phyloP scores from a whole-genome alignment of 37 sponge, comb jelly and placozoan species.

The Beroe forskalii region DNA sequence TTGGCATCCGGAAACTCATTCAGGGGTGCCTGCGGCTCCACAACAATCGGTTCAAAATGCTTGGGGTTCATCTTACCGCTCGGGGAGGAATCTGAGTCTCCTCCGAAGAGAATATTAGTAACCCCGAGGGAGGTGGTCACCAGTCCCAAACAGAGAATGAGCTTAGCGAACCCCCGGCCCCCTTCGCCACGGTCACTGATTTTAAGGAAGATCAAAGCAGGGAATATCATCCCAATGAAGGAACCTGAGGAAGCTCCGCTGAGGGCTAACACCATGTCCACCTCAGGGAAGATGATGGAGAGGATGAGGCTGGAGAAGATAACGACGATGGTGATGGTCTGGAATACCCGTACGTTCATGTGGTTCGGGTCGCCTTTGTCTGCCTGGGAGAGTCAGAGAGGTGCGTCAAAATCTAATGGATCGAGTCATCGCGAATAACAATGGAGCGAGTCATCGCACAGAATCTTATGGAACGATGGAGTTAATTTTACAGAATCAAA shows the following conservation, averaged over 20 bases:
- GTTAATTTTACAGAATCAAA: too few species aligned
- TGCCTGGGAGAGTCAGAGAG: background rate
- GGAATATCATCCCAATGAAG: slow-evolving; percentile 77
- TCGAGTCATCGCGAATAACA: too few species aligned
- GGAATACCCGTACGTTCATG: background rate
- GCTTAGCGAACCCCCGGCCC: slow-evolving; percentile 15
- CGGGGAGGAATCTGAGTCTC: background rate
- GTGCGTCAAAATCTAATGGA: too few species aligned
- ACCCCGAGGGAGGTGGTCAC: slow-evolving; percentile 20
- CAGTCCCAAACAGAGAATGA: slow-evolving; percentile 7
- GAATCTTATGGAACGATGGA: too few species aligned
- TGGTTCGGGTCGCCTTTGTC: slow-evolving; percentile 47
- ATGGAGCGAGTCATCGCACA: too few species aligned
- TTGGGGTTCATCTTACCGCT: background rate
- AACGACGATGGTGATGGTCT: background rate
- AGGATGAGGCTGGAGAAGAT: background rate
- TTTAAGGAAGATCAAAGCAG: slow-evolving; percentile 72
- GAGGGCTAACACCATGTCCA: slow-evolving; percentile 36
- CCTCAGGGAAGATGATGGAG: slow-evolving; percentile 50
- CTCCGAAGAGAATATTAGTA: background rate
- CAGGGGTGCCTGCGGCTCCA: background rate
- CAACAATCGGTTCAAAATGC: background rate
- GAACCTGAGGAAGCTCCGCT: slow-evolving; percentile 72
- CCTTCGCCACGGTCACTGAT: slow-evolving; percentile 59
- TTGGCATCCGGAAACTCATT: background rate